phyloP scores from a whole-genome alignment of 2,113 vertebrate species.

The Peromyscus californicus region DNA sequence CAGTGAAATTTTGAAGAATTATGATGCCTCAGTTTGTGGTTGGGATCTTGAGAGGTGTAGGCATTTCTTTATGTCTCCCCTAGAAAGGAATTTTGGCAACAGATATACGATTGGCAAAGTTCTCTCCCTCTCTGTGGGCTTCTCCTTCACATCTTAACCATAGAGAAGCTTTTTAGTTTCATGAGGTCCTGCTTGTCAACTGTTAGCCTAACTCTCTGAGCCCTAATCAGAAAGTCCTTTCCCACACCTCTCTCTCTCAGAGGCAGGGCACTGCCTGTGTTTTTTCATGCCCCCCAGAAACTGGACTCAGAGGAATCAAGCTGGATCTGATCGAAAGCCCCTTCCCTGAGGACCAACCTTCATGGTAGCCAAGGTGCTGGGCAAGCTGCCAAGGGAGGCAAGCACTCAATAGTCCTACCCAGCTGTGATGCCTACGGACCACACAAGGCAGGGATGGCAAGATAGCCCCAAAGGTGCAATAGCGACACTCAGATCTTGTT shows the following conservation, averaged over 20 bases:
- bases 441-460: background rate
- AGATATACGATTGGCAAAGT: background rate
- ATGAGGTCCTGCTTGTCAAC: background rate
- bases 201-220: background rate
- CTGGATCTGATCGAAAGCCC: background rate
- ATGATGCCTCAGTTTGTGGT: background rate
- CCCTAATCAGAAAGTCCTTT: background rate
- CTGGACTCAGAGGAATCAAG: background rate
- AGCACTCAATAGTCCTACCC: background rate
- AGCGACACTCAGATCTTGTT: background rate
- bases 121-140: background rate
- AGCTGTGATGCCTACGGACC: background rate
- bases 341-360: background rate
- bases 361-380: background rate
- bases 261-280: background rate
- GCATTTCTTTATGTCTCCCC: background rate
- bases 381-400: background rate
- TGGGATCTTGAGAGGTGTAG: background rate
- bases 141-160: background rate
- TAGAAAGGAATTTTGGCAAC: background rate
- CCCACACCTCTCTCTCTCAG: background rate
- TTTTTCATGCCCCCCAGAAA: background rate
- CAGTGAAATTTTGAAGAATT: background rate
- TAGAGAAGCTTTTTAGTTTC: background rate
- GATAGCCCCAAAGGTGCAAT: background rate